Base-by-base conservation (phyloP, 2,113 vertebrate species). In the Ammodytes marinus region DNA sequence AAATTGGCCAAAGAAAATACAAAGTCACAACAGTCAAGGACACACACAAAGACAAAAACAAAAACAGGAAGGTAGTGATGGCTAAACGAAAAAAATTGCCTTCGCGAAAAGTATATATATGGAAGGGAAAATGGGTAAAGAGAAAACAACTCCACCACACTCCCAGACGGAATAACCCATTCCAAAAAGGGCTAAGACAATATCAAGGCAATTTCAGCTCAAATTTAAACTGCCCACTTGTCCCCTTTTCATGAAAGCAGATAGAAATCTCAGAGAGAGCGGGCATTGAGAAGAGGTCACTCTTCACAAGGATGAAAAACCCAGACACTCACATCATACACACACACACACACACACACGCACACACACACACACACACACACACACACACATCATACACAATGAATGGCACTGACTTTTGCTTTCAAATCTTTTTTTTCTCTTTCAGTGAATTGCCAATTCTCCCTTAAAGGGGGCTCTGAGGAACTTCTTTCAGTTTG, bases 181-280 rank as follows among this genome's bases (percentile, higher is more conserved):
- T 79, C 86, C 27, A 27, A 27, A 27, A 87, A 61, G 76, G 82
- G 77, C 82, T 86, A 73, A 93, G 90, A 91, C 91, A 94, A 94
- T 94, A 91, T 93, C 88, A 88, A 91, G 88, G 87, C 91, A 92
- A 94, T 94, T 93, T 91, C 89, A 90, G 84, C 79, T 90, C 82
- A 89, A 91, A 93, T 92, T 91, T 91, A 92, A 92, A 90, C 93
- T 89, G 89, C 86, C 88, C 84, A 86, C 81, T 89, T 90, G 84
- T 90, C 76, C 74, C 84, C 77, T 90, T 92, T 88, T 85, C 87
- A 82, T 84, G 89, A 85, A 27, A 76, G 80, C 67, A 74, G 88
- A 95, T 93, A 93, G 79, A 85, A 94, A 27, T 27, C 27, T 94
- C 92, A 88, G 15, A 14, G 68, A 80, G 90, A 83, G 74, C 5